A percentile compares a stretch with the other conserved stretches of the same genome.
phyloP scores from a whole-genome alignment of 2,113 vertebrate species.

The Myotis brandtii region DNA sequence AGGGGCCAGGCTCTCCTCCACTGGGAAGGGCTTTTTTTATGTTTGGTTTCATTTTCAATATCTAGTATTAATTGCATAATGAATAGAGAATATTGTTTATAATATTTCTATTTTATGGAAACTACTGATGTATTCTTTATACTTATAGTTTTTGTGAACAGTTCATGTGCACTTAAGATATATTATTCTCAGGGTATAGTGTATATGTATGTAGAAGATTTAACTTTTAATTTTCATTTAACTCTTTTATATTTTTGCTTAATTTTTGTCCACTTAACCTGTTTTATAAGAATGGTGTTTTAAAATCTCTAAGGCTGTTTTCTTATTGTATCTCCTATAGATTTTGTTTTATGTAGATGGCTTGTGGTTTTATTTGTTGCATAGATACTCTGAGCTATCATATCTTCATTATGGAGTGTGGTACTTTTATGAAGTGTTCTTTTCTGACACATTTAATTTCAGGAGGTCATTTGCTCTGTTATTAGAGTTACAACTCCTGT shows the following conservation, averaged over 20 bases:
- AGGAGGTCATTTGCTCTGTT: background rate
- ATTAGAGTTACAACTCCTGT: background rate
- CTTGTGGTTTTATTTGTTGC: background rate
- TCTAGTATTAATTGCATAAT: background rate
- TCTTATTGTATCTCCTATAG: background rate
- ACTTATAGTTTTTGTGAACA: background rate
- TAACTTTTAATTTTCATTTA: slow-evolving; percentile 13
- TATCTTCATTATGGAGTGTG: background rate
- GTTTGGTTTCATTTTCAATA: slow-evolving; percentile 6
- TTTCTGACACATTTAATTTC: slow-evolving; percentile 6
- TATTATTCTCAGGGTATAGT: background rate
- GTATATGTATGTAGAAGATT: background rate
- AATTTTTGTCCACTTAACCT: slow-evolving; percentile 16
- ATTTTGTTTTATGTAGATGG: background rate
- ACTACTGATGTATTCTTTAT: background rate
- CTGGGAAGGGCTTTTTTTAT: background rate
- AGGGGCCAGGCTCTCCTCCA: background rate
- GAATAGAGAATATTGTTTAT: background rate
- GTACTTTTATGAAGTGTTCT: background rate
- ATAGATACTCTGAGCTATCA: background rate
- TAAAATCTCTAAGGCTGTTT: slow-evolving; percentile 3
- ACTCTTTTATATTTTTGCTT: background rate
- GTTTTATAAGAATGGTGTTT: slow-evolving; percentile 2
- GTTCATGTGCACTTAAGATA: background rate
- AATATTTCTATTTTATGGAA: background rate